Conservation (phyloP, 53 echinoderm and acorn worm genomes). For the Pentamera pediparva region DNA sequence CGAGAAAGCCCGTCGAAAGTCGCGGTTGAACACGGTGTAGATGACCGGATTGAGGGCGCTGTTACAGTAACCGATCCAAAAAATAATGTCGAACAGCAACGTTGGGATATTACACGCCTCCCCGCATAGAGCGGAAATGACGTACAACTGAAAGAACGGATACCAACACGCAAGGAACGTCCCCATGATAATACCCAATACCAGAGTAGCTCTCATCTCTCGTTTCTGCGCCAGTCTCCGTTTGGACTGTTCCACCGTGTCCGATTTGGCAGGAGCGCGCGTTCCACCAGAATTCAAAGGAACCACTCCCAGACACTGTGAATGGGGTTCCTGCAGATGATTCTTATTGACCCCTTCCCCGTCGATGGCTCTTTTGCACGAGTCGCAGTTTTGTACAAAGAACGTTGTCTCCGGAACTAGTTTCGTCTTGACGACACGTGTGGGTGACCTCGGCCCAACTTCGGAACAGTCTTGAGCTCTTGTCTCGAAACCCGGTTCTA, state of each 20-base stretch:
- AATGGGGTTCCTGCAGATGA: too few species aligned
- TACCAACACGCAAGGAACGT: slow-evolving; percentile 93
- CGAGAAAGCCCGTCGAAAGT: slow-evolving; percentile 85
- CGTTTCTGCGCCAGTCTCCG: slow-evolving; percentile 82
- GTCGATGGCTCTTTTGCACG: background rate
- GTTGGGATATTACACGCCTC: slow-evolving; percentile 59
- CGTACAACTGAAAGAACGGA: slow-evolving; percentile 87
- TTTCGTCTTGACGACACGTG: too few species aligned
- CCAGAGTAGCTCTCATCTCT: slow-evolving; percentile 83
- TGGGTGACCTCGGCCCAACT: too few species aligned
- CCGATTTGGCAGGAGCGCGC: background rate
- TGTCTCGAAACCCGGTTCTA: too few species aligned
- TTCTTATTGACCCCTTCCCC: background rate
- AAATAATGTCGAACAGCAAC: slow-evolving; percentile 79
- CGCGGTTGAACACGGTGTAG: slow-evolving; percentile 94
- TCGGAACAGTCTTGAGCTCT: too few species aligned
- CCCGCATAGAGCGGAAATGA: slow-evolving; percentile 70
- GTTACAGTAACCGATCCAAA: slow-evolving; percentile 99
- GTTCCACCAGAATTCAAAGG: too few species aligned
- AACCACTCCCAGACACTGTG: too few species aligned
- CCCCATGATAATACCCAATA: slow-evolving; percentile 96
- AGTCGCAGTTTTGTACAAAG: background rate
- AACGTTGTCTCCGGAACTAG: too few species aligned
- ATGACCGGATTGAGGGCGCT: slow-evolving; percentile 96
- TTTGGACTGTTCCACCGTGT: slow-evolving; percentile 37